Base-by-base conservation (phyloP, 1,140 invertebrate species). In the Radopholus similis region DNA sequence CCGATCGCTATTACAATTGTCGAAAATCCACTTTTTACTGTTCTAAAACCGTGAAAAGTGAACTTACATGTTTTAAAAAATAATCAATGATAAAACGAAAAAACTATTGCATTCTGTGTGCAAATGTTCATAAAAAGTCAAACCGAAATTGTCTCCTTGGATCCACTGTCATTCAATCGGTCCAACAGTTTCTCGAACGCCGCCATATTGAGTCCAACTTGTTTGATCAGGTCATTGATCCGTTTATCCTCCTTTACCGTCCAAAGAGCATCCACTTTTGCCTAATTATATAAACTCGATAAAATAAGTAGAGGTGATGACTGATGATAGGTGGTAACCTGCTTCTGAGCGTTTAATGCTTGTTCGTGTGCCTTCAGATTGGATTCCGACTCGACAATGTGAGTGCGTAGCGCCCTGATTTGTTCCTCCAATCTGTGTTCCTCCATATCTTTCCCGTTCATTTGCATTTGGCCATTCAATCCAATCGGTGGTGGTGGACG, bases 11-110 rank as follows among this genome's bases (percentile, higher is more conserved):
- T 56, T 54, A 59, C 77, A 80, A 57, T 77, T 64, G 32, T 80
- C 77, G 57, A 80, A 73, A 63, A 78, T 78, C 77, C 77, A 78
- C 35, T 78, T 74, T 56, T 78, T 78, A 30, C 56, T 47, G 30
- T 68, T 78, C 72, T 77, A 49, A 74, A 76, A 62, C 68, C 30
- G 30, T 56, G 23, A 58, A 66, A 60, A 18, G 18, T 70, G 26
- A 47, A 47, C 18, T 47, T 47, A 23, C 26, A 47, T 47, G 44
- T 23, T 23, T 23, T 21, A 47, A 47, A 47, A 47, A 18, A 21
- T 47, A 47, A 47, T 21, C 18, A 47, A 8, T 63, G 8, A 11
- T 4, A 68, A 49, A 68, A 40, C 44, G 13, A 40, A 15, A 73
- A 73, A 57, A 71, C 64, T 4, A 34, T 34, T 8, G 18, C 8